Conservation (phyloP, 2,888 invertebrate species). For the Zaprionus lineosus region DNA sequence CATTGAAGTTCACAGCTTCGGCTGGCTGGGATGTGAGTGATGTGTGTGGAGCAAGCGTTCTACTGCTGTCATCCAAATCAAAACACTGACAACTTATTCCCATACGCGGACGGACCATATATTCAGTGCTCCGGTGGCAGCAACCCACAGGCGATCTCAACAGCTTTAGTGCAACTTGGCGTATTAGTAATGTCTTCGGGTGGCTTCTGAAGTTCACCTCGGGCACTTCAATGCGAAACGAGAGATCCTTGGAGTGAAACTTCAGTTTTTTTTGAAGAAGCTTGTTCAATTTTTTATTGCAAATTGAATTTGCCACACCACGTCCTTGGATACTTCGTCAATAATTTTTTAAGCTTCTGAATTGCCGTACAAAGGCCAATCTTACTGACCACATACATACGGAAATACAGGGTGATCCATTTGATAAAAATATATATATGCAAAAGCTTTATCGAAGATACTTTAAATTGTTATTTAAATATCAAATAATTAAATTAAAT, state of each 20-base stretch:
- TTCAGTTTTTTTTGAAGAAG: neutral
- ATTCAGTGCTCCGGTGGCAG: no score
- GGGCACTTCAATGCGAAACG: neutral
- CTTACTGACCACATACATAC: neutral
- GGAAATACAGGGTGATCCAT: slow-evolving; percentile 33
- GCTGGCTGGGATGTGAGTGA: no score
- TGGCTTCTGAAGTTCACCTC: neutral
- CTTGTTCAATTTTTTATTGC: slow-evolving; percentile 60
- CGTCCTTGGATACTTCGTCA: slow-evolving; percentile 64
- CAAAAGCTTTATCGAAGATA: no score
- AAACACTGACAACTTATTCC: no score
- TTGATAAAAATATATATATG: no score
- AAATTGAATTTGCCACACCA: slow-evolving; percentile 73
- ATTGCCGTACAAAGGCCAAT: slow-evolving; percentile 32
- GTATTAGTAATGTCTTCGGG: slow-evolving; percentile 30
- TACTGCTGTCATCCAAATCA: no score
- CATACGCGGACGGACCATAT: no score
- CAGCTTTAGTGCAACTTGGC: slow-evolving; percentile 34
- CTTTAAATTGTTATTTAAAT: no score
- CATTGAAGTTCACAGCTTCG: no score
- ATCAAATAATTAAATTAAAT: no score
- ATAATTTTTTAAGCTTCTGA: slow-evolving; percentile 53
- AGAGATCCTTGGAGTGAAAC: no score
- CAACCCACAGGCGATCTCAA: neutral
- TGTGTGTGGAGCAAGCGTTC: no score